Evolutionary conservation across 2,797 vertebrate genomes (phyloP).

Genomic region (Nyctibius grandis): DNA sequence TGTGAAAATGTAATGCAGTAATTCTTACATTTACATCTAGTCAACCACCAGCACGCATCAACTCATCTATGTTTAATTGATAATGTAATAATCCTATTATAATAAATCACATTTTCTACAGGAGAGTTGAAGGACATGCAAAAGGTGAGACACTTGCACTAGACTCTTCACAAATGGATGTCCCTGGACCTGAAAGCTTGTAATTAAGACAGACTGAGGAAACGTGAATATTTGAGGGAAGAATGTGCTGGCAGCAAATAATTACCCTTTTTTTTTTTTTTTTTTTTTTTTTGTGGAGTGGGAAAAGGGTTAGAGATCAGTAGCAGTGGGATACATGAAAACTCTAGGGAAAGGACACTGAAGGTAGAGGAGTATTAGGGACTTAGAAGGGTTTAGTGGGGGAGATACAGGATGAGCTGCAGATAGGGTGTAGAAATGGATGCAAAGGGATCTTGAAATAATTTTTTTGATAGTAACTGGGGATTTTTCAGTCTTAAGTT

Average conservation of each 20-base stretch:
- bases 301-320: neutral
- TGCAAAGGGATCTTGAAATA: neutral
- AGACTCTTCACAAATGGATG: neutral
- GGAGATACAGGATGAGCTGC: fast-evolving
- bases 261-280: neutral
- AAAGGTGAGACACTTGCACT: fast-evolving
- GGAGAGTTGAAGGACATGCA: neutral
- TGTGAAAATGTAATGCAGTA: neutral
- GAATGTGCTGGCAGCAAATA: neutral
- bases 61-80: neutral
- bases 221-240: neutral
- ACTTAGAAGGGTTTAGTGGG: neutral
- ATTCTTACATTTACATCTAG: neutral
- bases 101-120: neutral
- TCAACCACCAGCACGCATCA: neutral
- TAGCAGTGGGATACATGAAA: neutral
- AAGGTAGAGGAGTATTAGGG: neutral
- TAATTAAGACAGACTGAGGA: neutral
- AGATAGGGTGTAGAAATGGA: neutral
- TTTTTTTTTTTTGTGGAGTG: no score
- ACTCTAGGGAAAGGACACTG: neutral
- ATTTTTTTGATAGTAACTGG: neutral
- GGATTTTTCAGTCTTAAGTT: neutral
- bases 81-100: neutral
- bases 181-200: neutral